phyloP scores from a whole-genome alignment of 1,140 invertebrate species.

The Whitmania pigra region DNA sequence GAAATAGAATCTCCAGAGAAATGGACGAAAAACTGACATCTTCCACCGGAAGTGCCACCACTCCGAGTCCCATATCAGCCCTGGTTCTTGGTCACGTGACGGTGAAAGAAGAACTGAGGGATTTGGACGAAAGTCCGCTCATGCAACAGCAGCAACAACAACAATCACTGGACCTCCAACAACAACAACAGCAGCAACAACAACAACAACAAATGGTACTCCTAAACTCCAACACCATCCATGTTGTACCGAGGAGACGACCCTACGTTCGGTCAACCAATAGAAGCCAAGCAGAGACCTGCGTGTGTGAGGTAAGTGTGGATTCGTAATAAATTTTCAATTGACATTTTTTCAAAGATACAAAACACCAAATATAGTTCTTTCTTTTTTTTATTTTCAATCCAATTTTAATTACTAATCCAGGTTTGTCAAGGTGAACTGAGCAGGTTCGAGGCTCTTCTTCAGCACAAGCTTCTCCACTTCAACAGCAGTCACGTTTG shows the following conservation, averaged over 20 bases:
- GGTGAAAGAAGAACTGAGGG: constrained; percentile 5
- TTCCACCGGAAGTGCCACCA: background rate
- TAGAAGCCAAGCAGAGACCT: background rate
- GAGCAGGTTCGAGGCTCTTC: constrained; percentile 14
- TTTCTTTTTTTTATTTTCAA: background rate
- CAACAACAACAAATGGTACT: constrained; percentile 5
- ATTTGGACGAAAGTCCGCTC: background rate
- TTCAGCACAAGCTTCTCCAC: constrained; percentile 23
- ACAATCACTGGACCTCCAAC: background rate
- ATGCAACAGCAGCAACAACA: background rate
- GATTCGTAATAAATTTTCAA: background rate
- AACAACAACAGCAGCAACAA: constrained; percentile 6
- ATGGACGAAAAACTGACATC: no score
- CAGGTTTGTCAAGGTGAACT: constrained; percentile 25
- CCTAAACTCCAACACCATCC: background rate
- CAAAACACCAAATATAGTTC: background rate
- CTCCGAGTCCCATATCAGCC: constrained; percentile 3
- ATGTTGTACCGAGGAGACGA: background rate
- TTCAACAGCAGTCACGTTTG: constrained; percentile 26
- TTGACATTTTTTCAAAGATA: no score
- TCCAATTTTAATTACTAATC: no score
- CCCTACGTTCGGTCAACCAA: background rate
- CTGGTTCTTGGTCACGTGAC: constrained; percentile 5
- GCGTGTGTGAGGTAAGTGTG: background rate
- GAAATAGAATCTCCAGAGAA: no score